Evolutionary conservation across 1,140 invertebrate species (phyloP).

Genomic region (Anthonomus grandis): DNA sequence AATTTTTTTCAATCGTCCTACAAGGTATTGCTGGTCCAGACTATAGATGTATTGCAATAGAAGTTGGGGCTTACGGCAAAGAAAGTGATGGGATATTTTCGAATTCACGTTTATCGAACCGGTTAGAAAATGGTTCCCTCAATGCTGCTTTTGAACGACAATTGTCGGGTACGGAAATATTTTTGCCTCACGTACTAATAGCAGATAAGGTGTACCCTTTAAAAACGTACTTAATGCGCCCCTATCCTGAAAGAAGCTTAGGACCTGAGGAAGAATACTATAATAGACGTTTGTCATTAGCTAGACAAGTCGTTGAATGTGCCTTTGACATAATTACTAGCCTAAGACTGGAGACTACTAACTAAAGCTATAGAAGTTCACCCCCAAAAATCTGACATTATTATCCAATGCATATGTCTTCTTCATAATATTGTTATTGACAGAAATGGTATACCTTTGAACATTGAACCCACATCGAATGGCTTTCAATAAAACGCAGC

Average conservation of each 20-base stretch:
- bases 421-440: slow-evolving; percentile 32
- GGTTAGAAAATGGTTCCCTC: not conserved
- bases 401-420: slow-evolving; percentile 37
- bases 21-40: slow-evolving; percentile 46
- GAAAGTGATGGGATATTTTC: slow-evolving; percentile 3
- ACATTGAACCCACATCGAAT: not conserved
- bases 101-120: not conserved
- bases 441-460: slow-evolving; percentile 16
- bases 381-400: slow-evolving; percentile 33
- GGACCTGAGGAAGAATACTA: slow-evolving; percentile 45
- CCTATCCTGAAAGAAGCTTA: slow-evolving; percentile 44
- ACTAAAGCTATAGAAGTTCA: slow-evolving; percentile 34
- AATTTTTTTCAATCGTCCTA: slow-evolving; percentile 47
- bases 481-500: not conserved
- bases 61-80: not conserved
- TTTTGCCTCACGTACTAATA: slow-evolving; percentile 46
- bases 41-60: slow-evolving; percentile 44
- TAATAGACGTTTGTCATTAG: slow-evolving; percentile 47
- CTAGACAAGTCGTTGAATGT: slow-evolving; percentile 33
- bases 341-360: slow-evolving; percentile 48
- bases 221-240: slow-evolving; percentile 47
- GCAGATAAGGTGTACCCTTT: slow-evolving; percentile 52
- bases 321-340: slow-evolving; percentile 43
- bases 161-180: slow-evolving; percentile 30
- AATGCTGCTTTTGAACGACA: not conserved